Conservation (phyloP, 2,113 vertebrate species). For the Fulmarus glacialis region DNA sequence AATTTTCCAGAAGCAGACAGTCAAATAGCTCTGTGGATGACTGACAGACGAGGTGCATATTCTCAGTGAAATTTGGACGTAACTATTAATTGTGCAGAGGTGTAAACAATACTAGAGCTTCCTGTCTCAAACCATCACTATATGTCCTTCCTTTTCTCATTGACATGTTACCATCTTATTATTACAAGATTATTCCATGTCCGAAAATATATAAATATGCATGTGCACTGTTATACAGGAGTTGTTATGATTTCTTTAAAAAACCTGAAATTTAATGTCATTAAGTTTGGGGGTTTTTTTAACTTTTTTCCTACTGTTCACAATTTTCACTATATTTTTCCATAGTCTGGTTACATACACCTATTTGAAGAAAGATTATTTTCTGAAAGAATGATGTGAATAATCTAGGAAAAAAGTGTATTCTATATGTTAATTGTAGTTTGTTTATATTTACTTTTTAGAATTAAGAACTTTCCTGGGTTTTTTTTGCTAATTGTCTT, state of each 20-base stretch:
- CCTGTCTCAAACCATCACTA: not conserved
- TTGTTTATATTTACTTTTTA: not conserved
- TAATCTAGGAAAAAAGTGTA: not conserved
- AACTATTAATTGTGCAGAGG: not conserved
- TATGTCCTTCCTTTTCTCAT: not conserved
- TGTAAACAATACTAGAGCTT: not conserved
- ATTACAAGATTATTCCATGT: not conserved
- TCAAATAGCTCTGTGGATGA: not conserved
- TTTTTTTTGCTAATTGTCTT: not conserved
- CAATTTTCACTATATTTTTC: not conserved
- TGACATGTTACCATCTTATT: not conserved
- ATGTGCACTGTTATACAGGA: not conserved
- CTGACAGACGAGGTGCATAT: accelerated
- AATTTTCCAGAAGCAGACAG: not conserved
- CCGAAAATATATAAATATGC: not conserved
- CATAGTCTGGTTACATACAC: not conserved
- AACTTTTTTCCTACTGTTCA: not conserved
- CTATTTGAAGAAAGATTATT: not conserved
- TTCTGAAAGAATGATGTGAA: not conserved
- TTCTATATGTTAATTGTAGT: not conserved
- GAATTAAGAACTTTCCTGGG: not conserved
- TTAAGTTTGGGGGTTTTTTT: no score
- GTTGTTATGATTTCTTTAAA: not conserved
- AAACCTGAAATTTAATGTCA: no score
- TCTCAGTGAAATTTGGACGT: not conserved